Conservation (phyloP, 1,140 invertebrate genomes). For the Eubasilissa regina region DNA sequence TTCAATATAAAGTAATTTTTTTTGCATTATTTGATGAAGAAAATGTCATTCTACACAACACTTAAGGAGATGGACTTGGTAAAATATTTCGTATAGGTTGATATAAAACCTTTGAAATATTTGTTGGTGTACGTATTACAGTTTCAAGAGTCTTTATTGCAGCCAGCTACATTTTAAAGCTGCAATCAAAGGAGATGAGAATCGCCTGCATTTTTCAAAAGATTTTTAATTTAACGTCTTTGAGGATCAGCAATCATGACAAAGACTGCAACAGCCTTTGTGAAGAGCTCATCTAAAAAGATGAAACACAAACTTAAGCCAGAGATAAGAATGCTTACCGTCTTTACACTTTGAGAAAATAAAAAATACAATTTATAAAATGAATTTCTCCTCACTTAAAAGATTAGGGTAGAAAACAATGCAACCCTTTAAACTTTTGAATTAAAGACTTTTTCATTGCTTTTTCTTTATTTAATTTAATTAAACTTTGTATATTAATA, state of each 20-base stretch:
- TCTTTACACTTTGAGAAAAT: background rate
- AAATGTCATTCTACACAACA: too few relatives aligned
- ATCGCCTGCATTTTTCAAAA: conserved; percentile 30
- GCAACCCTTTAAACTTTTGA: too few relatives aligned
- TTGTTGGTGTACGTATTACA: too few relatives aligned
- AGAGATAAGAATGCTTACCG: conserved; percentile 10
- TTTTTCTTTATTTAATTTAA: too few relatives aligned
- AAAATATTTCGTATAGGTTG: too few relatives aligned
- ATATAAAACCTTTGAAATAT: too few relatives aligned
- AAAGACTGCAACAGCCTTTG: conserved; percentile 14
- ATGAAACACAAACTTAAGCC: conserved; percentile 13
- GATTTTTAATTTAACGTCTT: conserved; percentile 40
- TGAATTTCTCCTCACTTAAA: background rate
- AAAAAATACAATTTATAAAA: background rate
- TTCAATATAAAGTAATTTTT: too few relatives aligned
- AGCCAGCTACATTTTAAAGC: conserved; percentile 1
- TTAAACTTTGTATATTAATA: too few relatives aligned
- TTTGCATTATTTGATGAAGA: too few relatives aligned
- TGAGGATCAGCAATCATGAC: conserved; percentile 40
- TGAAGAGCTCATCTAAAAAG: conserved; percentile 19
- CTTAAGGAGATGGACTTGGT: too few relatives aligned
- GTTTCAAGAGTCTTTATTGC: background rate
- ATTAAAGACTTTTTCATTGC: too few relatives aligned
- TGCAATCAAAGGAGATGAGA: conserved; percentile 17
- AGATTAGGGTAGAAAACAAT: background rate